These are phyloP conservation scores for Schizopygopsis pylzovi DNA, from an alignment of 2,797 vertebrate species.

Conservation along the genomic window DNA sequence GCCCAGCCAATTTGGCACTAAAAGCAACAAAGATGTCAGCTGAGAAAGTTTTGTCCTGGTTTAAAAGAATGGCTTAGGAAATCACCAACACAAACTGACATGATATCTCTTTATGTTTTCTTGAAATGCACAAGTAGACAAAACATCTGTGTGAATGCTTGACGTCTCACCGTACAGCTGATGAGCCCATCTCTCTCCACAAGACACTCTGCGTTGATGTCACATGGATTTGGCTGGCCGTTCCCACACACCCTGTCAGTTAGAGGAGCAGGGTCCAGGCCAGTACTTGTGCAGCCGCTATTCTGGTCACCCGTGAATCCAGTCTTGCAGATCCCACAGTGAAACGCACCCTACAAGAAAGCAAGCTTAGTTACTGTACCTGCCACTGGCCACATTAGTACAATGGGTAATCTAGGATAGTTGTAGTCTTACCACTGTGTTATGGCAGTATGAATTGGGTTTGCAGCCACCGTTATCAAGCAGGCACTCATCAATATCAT, in stretches of 20 bases:
- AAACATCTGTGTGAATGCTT: not conserved
- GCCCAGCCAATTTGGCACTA: conserved; percentile 96
- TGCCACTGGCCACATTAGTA: not conserved
- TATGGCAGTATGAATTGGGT: conserved; percentile 89
- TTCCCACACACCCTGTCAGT: conserved; percentile 81
- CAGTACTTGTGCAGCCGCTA: conserved; percentile 79
- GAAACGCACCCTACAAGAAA: conserved; percentile 87
- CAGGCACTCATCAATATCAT: conserved; percentile 92
- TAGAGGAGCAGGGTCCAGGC: not conserved
- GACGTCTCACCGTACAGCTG: conserved; percentile 80
- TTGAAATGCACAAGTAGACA: not conserved
- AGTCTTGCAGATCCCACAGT: conserved; percentile 87
- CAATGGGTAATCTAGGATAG: not conserved
- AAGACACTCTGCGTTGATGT: conserved; percentile 85
- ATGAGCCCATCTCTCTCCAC: conserved; percentile 87
- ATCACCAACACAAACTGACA: not conserved
- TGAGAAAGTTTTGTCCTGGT: not conserved
- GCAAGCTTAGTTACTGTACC: not conserved
- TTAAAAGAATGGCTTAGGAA: not conserved
- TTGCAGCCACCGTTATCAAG: conserved; percentile 86
- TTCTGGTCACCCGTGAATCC: conserved; percentile 90
- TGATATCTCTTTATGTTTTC: not conserved
- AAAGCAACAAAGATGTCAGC: conserved; percentile 26
- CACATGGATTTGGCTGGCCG: conserved; percentile 87
- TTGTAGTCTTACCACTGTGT: conserved; percentile 85